phyloP scores from a whole-genome alignment of 2,888 invertebrate species.

The Microctonus aethiopoides region DNA sequence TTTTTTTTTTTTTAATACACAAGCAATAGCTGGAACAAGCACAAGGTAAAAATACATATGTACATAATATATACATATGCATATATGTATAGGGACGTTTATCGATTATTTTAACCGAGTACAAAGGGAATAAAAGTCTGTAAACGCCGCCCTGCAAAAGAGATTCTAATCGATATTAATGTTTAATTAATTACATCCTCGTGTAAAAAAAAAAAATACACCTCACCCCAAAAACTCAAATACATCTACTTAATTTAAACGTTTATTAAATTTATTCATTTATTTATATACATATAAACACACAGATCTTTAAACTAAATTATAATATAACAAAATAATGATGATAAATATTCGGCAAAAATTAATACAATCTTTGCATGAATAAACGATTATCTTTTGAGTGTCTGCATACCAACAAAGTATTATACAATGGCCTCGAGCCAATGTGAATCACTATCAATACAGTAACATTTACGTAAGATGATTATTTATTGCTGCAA shows the following conservation, averaged over 20 bases:
- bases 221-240: background rate
- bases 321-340: too few species aligned
- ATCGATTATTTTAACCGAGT: conserved; percentile 48
- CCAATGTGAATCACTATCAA: conserved; percentile 43
- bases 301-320: background rate
- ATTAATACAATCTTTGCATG: background rate
- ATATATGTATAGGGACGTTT: conserved; percentile 49
- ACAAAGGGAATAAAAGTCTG: conserved; percentile 40
- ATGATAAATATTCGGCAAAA: too few species aligned
- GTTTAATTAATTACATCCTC: conserved; percentile 38
- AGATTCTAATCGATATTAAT: conserved; percentile 51
- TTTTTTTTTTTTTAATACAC: background rate
- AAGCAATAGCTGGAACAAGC: background rate
- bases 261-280: too few species aligned
- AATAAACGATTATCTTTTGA: conserved; percentile 7
- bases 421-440: conserved; percentile 44
- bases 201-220: background rate
- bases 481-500: conserved; percentile 10
- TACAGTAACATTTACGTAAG: conserved; percentile 39
- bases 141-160: conserved; percentile 47
- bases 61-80: too few species aligned
- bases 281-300: background rate
- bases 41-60: conserved; percentile 14
- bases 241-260: background rate
- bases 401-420: conserved; percentile 38